Evolutionary conservation across 2,888 invertebrate genomes (phyloP), one percentile per base, ranked within the genome.

Genomic region (Notodonta ziczac): DNA sequence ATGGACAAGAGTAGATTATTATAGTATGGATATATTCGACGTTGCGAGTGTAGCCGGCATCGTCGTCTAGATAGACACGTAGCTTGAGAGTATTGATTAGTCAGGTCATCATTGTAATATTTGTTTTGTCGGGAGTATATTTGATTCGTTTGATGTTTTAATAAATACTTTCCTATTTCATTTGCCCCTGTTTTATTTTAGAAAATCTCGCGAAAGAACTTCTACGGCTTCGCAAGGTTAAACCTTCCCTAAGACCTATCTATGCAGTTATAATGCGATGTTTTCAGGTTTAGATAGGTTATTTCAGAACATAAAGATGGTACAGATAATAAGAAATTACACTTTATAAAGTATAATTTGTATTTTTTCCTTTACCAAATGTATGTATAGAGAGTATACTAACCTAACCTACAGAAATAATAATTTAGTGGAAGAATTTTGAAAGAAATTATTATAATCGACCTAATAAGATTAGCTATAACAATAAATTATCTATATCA

Each of bases 81-180:
- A 75, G 75, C 61, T 65, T 62, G 76, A 77, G 77, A 77, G 68
- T 76, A 74, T 76, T 76, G 78, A 75, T 81, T 86, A 85, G 82
- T 77, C 78, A 77, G 82, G 78, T 82, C 74, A 65, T 78, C 73
- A 72, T 77, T 72, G 76, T 81, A 76, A 74, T 78, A 73, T 83
- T 76, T 84, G 79, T 75, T 76, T 74, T 70, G 65, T 83, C 78
- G 74, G 72, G 77, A 77, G 74, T 81, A 78, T 83, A 78, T 84
- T 83, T 75, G 77, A 78, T 83, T 85, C 75, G 84, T 81, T 86
- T 85, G 80, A 87, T 90, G 87, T 91, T 85, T 24, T 77, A 91
- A 84, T 91, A 91, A 90, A 91, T 81, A 84, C 82, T 86, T 86
- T 81, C 79, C 70, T 80, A 81, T 75, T 65, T 67, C 48, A 69